Percentiles rank a stretch among this genome's conserved stretches.
Evolutionary conservation across 2,797 vertebrate genomes (phyloP).

Genomic region (Threskiornis aethiopicus): DNA sequence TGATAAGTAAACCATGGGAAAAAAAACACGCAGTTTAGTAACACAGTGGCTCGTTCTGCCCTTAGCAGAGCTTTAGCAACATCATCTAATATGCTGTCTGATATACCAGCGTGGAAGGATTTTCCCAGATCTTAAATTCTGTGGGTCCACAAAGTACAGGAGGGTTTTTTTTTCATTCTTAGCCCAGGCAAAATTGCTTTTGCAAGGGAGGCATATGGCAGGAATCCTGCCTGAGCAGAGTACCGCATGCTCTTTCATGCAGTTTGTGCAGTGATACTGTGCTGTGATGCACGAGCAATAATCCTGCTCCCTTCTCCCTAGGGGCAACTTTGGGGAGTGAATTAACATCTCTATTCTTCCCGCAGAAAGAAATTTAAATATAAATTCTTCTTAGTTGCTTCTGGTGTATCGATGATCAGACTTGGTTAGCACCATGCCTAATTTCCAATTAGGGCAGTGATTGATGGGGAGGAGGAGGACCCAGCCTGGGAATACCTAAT

Average conservation of each 20-base stretch:
- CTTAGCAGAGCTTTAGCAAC: background rate
- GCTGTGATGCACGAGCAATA: background rate
- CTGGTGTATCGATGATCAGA: background rate
- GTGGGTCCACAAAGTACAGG: background rate
- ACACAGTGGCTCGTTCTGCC: background rate
- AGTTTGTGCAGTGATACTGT: background rate
- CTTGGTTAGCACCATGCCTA: fast-evolving
- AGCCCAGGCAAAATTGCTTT: background rate
- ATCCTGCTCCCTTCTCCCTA: background rate
- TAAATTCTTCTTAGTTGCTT: background rate
- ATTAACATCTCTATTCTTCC: background rate
- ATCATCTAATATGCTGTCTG: background rate
- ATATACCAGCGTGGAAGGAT: background rate
- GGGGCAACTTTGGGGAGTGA: background rate
- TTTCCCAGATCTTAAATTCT: constrained; percentile 2
- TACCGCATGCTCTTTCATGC: fast-evolving
- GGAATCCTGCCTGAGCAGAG: background rate
- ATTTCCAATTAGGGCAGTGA: background rate
- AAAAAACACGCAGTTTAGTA: background rate
- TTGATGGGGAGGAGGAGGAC: background rate
- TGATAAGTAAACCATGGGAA: background rate
- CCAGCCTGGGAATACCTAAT: background rate
- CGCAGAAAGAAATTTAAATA: background rate
- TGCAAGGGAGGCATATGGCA: background rate
- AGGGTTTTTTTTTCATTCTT: background rate